Evolutionary conservation across 2,888 invertebrate genomes (phyloP), one percentile per base, ranked within the genome.

Genomic region (Hemithea aestivaria): DNA sequence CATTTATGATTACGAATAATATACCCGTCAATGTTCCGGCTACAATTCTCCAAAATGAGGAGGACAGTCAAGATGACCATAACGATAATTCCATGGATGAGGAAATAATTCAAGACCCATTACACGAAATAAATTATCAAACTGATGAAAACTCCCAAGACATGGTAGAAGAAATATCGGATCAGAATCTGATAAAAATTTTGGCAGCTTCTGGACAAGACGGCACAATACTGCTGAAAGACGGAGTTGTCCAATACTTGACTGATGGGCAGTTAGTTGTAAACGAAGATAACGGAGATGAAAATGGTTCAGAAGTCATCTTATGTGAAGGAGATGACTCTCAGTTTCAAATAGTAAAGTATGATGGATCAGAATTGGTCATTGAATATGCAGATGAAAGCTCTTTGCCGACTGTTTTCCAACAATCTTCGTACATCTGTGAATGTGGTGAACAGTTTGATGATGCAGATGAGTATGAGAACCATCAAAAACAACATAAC

Each of bases 301-400:
- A 58, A 1, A 58, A 70, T 41, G 70, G 78, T 23, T 74, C 79
- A 47, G 77, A 87, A 53, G 80, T 87, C 0, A 81, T 88, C 32
- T 73, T 84, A 20, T 84, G 77, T 53, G 82, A 85, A 58, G 82
- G 79, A 4, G 84, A 85, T 49, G 83, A 84, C 16, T 79, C 81
- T 6, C 82, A 85, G 39, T 79, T 79, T 34, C 81, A 85, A 57
- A 79, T 87, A 27, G 47, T 87, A 0, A 87, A 85, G 48, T 82
- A 78, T 58, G 83, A 87, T 45, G 84, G 79, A 0, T 77, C 79
- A 1, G 85, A 87, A 46, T 50, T 87, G 9, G 78, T 87, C 0
- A 87, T 87, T 35, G 83, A 87, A 50, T 87, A 87, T 60, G 73
- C 80, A 1, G 84, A 84, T 53, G 87, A 82, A 5, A 73, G 73